These are phyloP conservation scores for Uria aalge DNA, from an alignment of 2,113 vertebrate species.

Conservation along the genomic window DNA sequence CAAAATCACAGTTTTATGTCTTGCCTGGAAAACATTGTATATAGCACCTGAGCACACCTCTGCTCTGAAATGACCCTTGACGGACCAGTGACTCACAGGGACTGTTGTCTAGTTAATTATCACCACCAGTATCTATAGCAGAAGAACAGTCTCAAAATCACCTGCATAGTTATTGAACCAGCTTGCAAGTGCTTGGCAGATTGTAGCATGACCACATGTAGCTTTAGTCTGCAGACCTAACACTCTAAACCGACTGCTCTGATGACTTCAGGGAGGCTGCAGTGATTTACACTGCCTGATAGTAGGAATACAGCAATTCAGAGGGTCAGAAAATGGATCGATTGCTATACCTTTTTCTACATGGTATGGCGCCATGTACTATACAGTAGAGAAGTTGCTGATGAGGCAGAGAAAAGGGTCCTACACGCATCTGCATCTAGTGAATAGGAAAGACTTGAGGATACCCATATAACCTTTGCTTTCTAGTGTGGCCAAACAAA, in stretches of 20 bases:
- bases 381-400: neutral
- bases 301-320: neutral
- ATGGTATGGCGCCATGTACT: neutral
- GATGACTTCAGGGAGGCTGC: neutral
- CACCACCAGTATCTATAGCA: neutral
- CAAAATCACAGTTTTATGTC: neutral
- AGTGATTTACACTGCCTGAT: neutral
- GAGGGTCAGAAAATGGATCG: neutral
- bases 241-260: neutral
- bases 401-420: neutral
- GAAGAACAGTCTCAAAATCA: neutral
- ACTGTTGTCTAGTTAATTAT: neutral
- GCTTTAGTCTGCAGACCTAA: neutral
- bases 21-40: neutral
- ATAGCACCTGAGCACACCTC: neutral
- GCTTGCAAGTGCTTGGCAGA: neutral
- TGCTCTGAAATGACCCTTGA: neutral
- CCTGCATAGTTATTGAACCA: neutral
- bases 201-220: neutral
- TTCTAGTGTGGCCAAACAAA: conserved; percentile 30
- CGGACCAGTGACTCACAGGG: neutral
- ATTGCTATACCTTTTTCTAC: neutral
- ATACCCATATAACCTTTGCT: neutral
- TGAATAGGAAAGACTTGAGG: neutral
- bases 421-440: neutral